A percentile compares a stretch with the other conserved stretches of the same genome.
phyloP scores from a whole-genome alignment of 2,888 invertebrate genomes.

The Chaetogeoica ovagalla region DNA sequence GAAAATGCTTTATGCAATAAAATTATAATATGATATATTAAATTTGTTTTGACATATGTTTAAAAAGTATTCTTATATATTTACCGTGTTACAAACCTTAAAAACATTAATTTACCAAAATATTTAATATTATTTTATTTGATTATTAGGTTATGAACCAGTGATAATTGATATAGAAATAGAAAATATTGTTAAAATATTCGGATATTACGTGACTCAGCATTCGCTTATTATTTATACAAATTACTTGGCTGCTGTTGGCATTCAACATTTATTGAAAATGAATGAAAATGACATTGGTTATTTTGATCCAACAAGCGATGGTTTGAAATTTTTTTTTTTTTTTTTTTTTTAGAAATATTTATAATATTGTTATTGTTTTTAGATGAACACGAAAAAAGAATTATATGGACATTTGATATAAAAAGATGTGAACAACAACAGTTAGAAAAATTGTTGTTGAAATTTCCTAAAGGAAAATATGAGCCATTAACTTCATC shows the following conservation, averaged over 20 bases:
- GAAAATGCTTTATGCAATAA: no score
- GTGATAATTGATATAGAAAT: slow-evolving; percentile 31
- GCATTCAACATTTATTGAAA: slow-evolving; percentile 30
- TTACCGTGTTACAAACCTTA: neutral
- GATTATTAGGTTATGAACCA: neutral
- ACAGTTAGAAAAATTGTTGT: slow-evolving; percentile 15
- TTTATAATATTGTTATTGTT: neutral
- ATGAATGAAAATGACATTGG: neutral
- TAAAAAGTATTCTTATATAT: neutral
- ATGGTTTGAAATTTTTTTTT: neutral
- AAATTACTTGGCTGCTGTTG: slow-evolving; percentile 22
- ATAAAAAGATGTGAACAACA: neutral
- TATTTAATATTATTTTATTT: neutral
- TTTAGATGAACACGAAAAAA: slow-evolving; percentile 12
- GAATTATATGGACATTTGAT: slow-evolving; percentile 23
- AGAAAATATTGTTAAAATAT: slow-evolving; percentile 36
- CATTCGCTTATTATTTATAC: slow-evolving; percentile 25
- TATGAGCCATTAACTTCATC: neutral
- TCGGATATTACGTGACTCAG: neutral
- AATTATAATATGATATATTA: no score
- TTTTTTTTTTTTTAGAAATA: neutral
- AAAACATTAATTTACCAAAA: neutral
- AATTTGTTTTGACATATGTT: no score
- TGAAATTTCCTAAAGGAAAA: slow-evolving; percentile 37
- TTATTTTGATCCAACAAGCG: slow-evolving; percentile 8